These are phyloP conservation scores for Rhabditoides inermis DNA, from an alignment of 2,888 invertebrate genomes.

Conservation along the genomic window DNA sequence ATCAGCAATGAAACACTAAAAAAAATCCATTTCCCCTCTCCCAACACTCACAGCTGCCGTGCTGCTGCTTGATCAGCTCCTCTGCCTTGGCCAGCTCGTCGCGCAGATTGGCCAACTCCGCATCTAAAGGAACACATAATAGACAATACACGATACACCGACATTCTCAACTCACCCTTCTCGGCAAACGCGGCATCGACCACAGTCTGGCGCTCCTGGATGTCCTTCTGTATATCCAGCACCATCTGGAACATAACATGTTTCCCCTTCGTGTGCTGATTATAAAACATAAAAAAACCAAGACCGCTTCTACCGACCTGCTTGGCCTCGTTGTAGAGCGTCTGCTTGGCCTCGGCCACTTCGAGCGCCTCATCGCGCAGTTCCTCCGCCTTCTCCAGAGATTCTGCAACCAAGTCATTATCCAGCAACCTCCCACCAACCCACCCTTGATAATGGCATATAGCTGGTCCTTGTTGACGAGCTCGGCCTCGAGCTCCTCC, in stretches of 20 bases:
- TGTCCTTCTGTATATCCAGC: conserved; percentile 5
- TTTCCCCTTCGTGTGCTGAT: conserved; percentile 7
- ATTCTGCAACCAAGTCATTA: neutral
- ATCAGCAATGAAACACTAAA: no score
- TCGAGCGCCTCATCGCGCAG: neutral
- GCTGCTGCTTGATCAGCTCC: conserved; percentile 28
- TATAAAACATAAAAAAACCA: conserved; percentile 10
- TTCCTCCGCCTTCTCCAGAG: neutral
- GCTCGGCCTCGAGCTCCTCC: conserved; percentile 2
- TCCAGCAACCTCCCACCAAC: neutral
- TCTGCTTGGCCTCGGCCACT: conserved; percentile 9
- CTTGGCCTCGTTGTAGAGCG: conserved; percentile 8
- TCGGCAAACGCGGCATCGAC: conserved; percentile 2
- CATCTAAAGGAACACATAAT: conserved; percentile 9
- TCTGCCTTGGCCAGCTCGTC: conserved; percentile 28
- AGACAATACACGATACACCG: no score
- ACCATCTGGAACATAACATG: neutral
- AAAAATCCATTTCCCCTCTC: no score
- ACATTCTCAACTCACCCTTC: conserved; percentile 1
- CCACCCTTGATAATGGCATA: no score
- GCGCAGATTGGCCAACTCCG: conserved; percentile 13
- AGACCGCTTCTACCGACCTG: no score
- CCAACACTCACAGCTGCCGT: conserved; percentile 6
- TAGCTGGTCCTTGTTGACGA: no score
- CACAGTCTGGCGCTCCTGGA: neutral